Conservation (phyloP, 1,140 invertebrate genomes). For the Neotoxoptera formosana region DNA sequence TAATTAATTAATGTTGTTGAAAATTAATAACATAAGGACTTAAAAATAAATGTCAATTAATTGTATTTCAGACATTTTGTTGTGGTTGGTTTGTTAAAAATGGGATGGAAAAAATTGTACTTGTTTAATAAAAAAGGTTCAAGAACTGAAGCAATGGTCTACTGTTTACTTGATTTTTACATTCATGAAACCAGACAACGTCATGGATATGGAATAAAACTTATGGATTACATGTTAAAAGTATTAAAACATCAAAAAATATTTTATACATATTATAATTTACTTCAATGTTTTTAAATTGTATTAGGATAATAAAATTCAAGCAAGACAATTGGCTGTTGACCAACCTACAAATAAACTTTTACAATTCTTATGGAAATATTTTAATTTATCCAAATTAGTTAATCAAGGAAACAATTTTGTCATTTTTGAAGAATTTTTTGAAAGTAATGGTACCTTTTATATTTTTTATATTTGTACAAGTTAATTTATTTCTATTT, state of each 20-base stretch:
- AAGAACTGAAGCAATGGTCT: conserved; percentile 75
- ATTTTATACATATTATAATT: not conserved
- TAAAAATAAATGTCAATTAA: conserved; percentile 35
- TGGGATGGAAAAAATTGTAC: conserved; percentile 84
- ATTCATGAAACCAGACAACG: conserved; percentile 81
- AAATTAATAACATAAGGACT: not conserved
- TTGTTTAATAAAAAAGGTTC: conserved; percentile 76
- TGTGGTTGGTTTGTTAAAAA: conserved; percentile 82
- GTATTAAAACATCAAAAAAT: conserved; percentile 64
- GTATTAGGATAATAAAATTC: conserved; percentile 74
- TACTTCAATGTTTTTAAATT: conserved; percentile 37
- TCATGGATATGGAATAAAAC: conserved; percentile 75
- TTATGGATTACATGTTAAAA: conserved; percentile 83
- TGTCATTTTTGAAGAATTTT: conserved; percentile 86
- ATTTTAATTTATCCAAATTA: conserved; percentile 76
- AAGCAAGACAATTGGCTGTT: conserved; percentile 80
- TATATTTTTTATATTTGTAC: not conserved
- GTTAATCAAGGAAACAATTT: conserved; percentile 89
- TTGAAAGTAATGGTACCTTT: conserved; percentile 66
- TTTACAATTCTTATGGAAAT: conserved; percentile 81
- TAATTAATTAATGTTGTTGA: not conserved
- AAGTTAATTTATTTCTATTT: not conserved
- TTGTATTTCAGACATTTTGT: conserved; percentile 66
- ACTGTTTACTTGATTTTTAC: conserved; percentile 89
- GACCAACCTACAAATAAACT: conserved; percentile 90